Percentiles rank a stretch among this genome's conserved stretches.
phyloP scores from a whole-genome alignment of 30 jellyfish, hydroid and myxozoan genomes.

The Aurelia sp. region DNA sequence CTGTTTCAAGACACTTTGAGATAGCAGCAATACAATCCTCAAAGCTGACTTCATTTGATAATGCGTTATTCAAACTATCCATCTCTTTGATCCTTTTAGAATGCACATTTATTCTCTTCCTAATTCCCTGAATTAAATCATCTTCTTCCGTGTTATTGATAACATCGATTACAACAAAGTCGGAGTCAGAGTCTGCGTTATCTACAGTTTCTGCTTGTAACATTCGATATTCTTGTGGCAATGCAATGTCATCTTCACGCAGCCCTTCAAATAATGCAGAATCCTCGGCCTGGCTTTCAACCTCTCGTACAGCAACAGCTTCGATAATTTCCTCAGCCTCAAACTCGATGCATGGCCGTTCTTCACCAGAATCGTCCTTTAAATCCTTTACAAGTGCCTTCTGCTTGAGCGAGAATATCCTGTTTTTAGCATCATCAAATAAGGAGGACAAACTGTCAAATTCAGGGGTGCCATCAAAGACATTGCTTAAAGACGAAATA shows the following conservation, averaged over 20 bases:
- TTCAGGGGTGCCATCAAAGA: neutral
- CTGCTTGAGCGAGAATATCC: neutral
- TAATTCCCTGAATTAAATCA: neutral
- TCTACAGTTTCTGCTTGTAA: too few relatives aligned
- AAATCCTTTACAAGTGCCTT: neutral
- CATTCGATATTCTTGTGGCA: too few relatives aligned
- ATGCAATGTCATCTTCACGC: too few relatives aligned
- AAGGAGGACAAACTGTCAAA: neutral
- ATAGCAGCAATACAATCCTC: conserved; percentile 37
- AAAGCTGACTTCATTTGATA: neutral
- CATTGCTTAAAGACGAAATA: neutral
- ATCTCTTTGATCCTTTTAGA: neutral
- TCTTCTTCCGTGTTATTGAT: neutral
- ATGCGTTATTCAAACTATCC: neutral
- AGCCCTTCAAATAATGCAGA: too few relatives aligned
- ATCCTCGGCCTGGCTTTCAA: neutral
- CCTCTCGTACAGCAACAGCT: neutral
- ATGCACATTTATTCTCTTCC: conserved; percentile 28
- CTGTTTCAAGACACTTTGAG: conserved; percentile 20
- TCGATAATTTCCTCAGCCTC: neutral
- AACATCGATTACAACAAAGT: neutral
- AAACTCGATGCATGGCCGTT: neutral
- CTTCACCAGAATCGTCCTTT: neutral
- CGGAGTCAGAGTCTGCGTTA: neutral
- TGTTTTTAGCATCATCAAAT: conserved; percentile 26